Base-by-base conservation (phyloP, 2,888 invertebrate species). In the Brachyopa scutellaris region DNA sequence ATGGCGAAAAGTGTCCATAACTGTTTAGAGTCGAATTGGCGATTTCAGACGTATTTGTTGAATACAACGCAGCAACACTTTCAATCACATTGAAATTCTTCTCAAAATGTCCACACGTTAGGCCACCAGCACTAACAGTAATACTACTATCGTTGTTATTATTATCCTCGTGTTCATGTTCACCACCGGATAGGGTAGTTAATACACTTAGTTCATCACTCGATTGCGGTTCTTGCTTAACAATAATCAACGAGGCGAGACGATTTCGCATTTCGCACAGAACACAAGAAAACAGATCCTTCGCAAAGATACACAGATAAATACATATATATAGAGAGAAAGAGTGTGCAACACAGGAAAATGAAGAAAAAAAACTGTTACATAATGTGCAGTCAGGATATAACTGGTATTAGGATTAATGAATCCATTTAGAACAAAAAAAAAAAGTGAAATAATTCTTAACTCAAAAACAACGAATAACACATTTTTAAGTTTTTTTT, bases 171-270 rank as follows among this genome's bases (percentile, higher is more conserved):
- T 72, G 64, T 19, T 73, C 70, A 55, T 82, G 61, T 51, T 73
- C 83, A 53, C 59, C 67, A 69, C 42, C 57, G 21, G 62, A 36
- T 42, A 80, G 42, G 57, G 74, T 57, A 40, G 69, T 61, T 26
- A 49, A 40, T 13, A 72, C 45, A 76, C 66, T 76, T 26, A 82
- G 70, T 64, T 79, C 85, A 82, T 85, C 85, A 76, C 73, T 72
- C 17, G 77, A 77, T 53, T 66, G 83, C 79, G 89, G 88, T 86
- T 90, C 90, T 88, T 90, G 90, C 88, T 90, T 90, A 86, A 90
- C 89, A 88, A 90, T 89, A 88, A 90, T 90, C 86, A 90, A 85
- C 79, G 90, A 89, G 85, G 90, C 90, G 86, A 90, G 89, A 85
- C 90, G 90, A 89, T 89, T 90, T 88, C 90, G 90, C 90, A 90